These are phyloP conservation scores for Bos indicus DNA, from an alignment of 2,113 vertebrate genomes.

Conservation along the genomic window DNA sequence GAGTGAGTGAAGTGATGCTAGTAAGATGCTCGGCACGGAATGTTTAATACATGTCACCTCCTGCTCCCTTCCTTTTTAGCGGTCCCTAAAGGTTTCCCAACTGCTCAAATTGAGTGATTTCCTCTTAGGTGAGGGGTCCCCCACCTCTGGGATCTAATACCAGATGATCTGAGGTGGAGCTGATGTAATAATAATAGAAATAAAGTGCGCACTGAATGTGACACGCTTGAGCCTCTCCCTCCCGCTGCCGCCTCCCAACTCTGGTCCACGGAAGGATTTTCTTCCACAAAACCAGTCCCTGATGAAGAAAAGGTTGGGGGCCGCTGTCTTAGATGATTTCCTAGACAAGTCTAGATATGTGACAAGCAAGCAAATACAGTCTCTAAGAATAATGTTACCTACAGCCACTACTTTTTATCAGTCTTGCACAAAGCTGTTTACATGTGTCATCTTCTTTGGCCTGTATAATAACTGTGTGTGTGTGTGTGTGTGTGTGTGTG, in stretches of 20 bases:
- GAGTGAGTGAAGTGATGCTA: not conserved
- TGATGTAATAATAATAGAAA: not conserved
- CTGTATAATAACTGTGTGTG: not conserved
- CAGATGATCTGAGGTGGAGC: not conserved
- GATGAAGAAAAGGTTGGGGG: not conserved
- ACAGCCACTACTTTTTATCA: not conserved
- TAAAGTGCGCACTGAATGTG: not conserved
- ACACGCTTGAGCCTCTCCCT: not conserved
- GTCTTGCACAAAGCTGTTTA: not conserved
- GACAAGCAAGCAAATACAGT: not conserved
- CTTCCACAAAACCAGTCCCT: not conserved
- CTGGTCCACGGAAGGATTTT: not conserved
- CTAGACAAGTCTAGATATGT: not conserved
- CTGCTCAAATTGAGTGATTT: not conserved
- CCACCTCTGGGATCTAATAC: not conserved
- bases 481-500: not conserved
- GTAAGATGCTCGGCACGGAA: not conserved
- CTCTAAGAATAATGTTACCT: not conserved
- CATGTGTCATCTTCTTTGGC: not conserved
- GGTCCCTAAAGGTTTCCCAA: not conserved
- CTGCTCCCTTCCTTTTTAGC: not conserved
- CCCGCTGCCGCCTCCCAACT: not conserved
- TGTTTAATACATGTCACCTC: rapidly evolving
- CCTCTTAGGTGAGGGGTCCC: not conserved
- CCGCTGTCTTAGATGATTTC: not conserved